Base-by-base conservation (phyloP, 2,113 vertebrate species). In the Nestor notabilis region DNA sequence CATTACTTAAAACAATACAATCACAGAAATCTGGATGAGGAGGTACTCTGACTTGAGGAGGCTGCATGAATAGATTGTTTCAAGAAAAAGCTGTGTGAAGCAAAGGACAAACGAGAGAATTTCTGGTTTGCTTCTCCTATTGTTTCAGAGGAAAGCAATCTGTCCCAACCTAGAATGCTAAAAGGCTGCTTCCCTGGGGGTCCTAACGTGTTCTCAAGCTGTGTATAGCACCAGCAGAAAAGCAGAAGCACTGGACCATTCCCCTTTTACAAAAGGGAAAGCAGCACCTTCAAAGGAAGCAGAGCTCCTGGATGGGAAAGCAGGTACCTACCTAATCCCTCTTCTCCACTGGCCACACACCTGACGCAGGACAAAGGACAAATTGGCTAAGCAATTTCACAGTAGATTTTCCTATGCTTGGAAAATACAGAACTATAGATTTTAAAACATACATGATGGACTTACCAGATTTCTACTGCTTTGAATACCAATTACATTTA, bases 71-170 rank as follows among this genome's bases (percentile, higher is more conserved):
- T 8, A 4, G 25, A 17, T 31, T 64, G 28, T 64, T 93, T 71
- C 50, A 82, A 68, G 63, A 93, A 70, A 13, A 86, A 17, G 27
- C 23, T 55, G 39, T 5, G 21, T 29, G 43, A 90, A 89, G 46
- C 6, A 50, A 29, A 78, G 17, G 39, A 83, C 37, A 70, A 94
- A 55, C 0, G 41, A 61, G 13, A 55, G 39, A 76, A 91, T 77
- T 95, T 90, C 66, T 93, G 75, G 70, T 93, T 87, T 96, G 52
- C 69, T 72, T 75, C 58, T 70, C 35, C 55, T 75, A 3, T 89
- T 97, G 50, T 82, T 94, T 82, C 87, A 76, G 29, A 82, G 19
- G 27, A 50, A 87, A 93, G 35, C 37, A 94, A 94, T 63, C 46
- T 66, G 55, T 79, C 77, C 41, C 75, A 75, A 76, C 29, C 37